phyloP scores from a whole-genome alignment of 2,888 invertebrate genomes.

The Liodrosophila aerea region DNA sequence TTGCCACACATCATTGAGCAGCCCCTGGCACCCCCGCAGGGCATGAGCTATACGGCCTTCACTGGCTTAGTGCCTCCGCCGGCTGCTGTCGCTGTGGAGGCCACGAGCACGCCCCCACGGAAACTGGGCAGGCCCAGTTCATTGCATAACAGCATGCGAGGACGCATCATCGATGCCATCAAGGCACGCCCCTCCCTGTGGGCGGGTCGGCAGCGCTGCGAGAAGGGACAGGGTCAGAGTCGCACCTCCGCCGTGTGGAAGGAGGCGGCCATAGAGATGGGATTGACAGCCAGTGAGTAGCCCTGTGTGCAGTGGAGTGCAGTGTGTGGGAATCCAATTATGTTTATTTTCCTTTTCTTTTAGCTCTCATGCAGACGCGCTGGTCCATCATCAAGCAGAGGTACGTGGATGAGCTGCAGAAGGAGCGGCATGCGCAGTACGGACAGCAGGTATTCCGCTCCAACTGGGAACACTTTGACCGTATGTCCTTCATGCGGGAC shows the following conservation, averaged over 20 bases:
- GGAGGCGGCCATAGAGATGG: slow-evolving; percentile 78
- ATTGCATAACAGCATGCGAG: slow-evolving; percentile 80
- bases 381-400: slow-evolving; percentile 80
- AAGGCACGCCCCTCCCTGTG: slow-evolving; percentile 77
- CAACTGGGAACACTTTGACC: slow-evolving; percentile 80
- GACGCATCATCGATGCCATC: slow-evolving; percentile 79
- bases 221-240: slow-evolving; percentile 78
- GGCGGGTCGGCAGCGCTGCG: slow-evolving; percentile 75
- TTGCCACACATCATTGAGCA: slow-evolving; percentile 56
- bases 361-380: slow-evolving; percentile 79
- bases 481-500: slow-evolving; percentile 79
- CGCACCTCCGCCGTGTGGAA: slow-evolving; percentile 80
- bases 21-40: slow-evolving; percentile 1
- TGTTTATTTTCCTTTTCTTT: neutral
- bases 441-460: slow-evolving; percentile 75
- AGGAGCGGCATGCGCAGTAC: slow-evolving; percentile 77
- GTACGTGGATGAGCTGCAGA: slow-evolving; percentile 79
- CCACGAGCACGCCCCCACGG: slow-evolving; percentile 71
- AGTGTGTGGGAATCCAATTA: neutral
- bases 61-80: slow-evolving; percentile 76
- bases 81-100: slow-evolving; percentile 40
- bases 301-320: too few relatives aligned
- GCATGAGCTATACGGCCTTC: slow-evolving; percentile 69
- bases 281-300: slow-evolving; percentile 77
- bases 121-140: slow-evolving; percentile 79